Evolutionary conservation across 2,113 vertebrate species (phyloP), one percentile per base, ranked within the genome.

Genomic region (Panurus biarmicus): DNA sequence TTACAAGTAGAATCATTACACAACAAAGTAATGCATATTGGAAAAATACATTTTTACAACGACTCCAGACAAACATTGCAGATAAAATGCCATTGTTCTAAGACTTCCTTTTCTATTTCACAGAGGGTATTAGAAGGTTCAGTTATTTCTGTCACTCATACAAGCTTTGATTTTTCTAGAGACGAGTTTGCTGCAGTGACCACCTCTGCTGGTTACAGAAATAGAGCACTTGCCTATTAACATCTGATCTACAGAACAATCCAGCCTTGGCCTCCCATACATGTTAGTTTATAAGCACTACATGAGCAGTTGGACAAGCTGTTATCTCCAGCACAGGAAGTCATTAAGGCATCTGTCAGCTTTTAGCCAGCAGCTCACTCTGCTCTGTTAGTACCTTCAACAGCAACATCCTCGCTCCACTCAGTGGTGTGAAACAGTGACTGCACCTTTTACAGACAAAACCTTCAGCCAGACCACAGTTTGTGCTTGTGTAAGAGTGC

Each of bases 31-130:
- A 96, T 92, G 96, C 94, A 60, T 96, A 94, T 96, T 96, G 94
- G 92, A 98, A 97, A 98, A 97, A 97, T 97, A 98, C 96, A 97
- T 97, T 97, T 97, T 96, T 96, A 97, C 96, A 97, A 60, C 19
- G 31, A 97, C 95, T 95, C 85, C 89, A 93, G 94, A 94, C 91
- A 93, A 95, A 97, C 64, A 80, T 16, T 88, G 95, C 94, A 84
- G 79, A 85, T 90, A 97, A 92, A 97, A 95, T n/a, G 86, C 87
- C 93, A 58, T 94, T 85, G 85, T 81, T 83, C 67, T 47, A 92
- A 76, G 89, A 91, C 93, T 95, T 87, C 90, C 93, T 95, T 79
- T 87, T 82, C 94, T 89, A 87, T 90, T 94, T 91, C 88, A 95
- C 82, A 94, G 81, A 74, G 38, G 81, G 80, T 38, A 85, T 14